A percentile compares a stretch with the other conserved stretches of the same genome.
Evolutionary conservation across 2,888 invertebrate species (phyloP).

Genomic region (Apomyelois bistriatella): DNA sequence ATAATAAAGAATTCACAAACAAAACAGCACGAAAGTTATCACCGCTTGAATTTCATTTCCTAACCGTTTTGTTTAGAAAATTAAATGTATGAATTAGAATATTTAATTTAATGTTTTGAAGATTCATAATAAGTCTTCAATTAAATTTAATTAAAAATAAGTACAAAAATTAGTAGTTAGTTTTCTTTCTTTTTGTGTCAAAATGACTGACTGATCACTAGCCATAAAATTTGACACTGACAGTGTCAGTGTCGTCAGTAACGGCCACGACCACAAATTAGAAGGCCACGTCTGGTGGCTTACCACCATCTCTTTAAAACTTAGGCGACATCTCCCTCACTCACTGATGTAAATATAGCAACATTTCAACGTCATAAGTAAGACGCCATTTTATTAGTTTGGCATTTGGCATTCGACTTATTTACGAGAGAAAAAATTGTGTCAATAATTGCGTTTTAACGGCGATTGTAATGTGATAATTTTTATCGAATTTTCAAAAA

Average conservation of each 20-base stretch:
- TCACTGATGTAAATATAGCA: no score
- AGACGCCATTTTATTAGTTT: constrained; percentile 43
- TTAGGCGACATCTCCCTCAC: no score
- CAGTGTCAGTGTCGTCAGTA: no score
- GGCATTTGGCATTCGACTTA: constrained; percentile 41
- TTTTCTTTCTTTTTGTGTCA: background rate
- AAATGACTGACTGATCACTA: no score
- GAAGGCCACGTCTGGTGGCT: no score
- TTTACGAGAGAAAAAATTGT: constrained; percentile 56
- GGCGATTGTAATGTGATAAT: constrained; percentile 34
- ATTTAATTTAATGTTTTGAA: constrained; percentile 25
- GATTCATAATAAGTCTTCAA: constrained; percentile 40
- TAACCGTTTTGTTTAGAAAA: constrained; percentile 26
- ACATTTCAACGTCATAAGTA: background rate
- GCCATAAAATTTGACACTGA: no score
- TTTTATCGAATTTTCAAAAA: constrained; percentile 27
- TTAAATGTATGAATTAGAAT: constrained; percentile 23
- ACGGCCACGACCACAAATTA: no score
- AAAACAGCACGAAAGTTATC: constrained; percentile 44
- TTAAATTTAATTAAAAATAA: background rate
- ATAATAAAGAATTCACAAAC: no score
- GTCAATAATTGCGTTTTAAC: constrained; percentile 57
- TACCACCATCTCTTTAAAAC: no score
- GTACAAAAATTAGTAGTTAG: background rate
- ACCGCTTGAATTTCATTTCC: constrained; percentile 49